These are phyloP conservation scores for Lagocephalus sceleratus DNA, from an alignment of 2,797 vertebrate species.

Conservation along the genomic window DNA sequence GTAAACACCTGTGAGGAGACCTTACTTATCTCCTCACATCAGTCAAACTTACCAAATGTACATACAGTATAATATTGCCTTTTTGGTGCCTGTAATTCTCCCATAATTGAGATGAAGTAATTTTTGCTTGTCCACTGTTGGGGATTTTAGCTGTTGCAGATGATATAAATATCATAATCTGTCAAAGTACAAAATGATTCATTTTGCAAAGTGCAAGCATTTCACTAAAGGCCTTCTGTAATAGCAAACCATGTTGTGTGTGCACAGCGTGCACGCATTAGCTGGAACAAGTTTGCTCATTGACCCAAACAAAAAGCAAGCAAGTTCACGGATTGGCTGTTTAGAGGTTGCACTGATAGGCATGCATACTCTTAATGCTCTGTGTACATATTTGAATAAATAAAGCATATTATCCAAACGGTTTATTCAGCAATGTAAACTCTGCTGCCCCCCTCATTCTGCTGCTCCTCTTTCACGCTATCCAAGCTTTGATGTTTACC, in stretches of 20 bases:
- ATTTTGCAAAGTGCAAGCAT: too few species aligned
- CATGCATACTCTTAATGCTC: slow-evolving; percentile 46
- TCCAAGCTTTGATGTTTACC: background rate
- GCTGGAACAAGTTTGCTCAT: slow-evolving; percentile 45
- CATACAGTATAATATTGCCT: too few species aligned
- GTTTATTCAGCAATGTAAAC: slow-evolving; percentile 24
- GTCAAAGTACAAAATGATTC: too few species aligned
- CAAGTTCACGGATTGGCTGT: slow-evolving; percentile 36
- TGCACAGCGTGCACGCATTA: slow-evolving; percentile 1
- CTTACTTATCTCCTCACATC: too few species aligned
- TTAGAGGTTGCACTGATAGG: slow-evolving; percentile 24
- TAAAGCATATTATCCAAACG: slow-evolving; percentile 59
- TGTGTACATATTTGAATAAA: slow-evolving; percentile 49
- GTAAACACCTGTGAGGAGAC: too few species aligned
- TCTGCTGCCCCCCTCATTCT: background rate
- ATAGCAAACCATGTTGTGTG: slow-evolving; percentile 4
- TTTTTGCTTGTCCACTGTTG: too few species aligned
- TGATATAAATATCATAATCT: too few species aligned
- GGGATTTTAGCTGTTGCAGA: too few species aligned
- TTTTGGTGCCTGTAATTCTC: too few species aligned
- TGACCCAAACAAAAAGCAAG: slow-evolving; percentile 53
- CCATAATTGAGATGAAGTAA: too few species aligned
- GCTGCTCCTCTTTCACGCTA: background rate
- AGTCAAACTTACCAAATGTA: too few species aligned
- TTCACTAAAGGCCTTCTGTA: background rate